Base-by-base conservation (phyloP, 2,888 invertebrate genomes). In the Petrolisthes cinctipes region DNA sequence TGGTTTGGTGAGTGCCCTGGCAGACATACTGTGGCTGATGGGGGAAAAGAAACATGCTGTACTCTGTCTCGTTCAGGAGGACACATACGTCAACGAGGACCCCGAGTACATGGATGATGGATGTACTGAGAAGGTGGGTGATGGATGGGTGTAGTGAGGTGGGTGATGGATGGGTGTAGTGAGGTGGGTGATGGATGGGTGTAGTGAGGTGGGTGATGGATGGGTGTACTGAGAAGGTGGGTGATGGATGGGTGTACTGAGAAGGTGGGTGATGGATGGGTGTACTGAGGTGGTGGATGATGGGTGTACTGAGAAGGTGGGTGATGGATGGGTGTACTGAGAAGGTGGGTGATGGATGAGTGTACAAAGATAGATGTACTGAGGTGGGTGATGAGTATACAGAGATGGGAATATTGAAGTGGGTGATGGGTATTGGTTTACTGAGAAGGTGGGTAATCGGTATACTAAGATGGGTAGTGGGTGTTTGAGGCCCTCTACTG, bases 11-110 rank as follows among this genome's bases (percentile, higher is more conserved):
- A 53, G 68, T 11, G 89, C 89, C 37, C 57, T 89, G n/a, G 84
- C 87, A 54, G 89, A 89, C 68, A 82, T 89, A 68, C 76, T 89
- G 73, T 89, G 89, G 89, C 81, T 85, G 80, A 85, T 82, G 20
- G 89, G 89, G 4, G 89, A 85, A 9, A 66, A 82, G 57, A 82
- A 86, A 71, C 71, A 61, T n/a, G 87, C 89, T 0, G 82, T 87
- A 9, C 79, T 89, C 14, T 89, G 89, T 37, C 85, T 89, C 57
- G 71, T 81, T 5, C 80, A 82, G 37, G 87, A 84, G 5, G 81
- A 71, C 6, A 17, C 51, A 4, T 37, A 76, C 66, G 56, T 83
- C 76, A 75, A 68, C 56, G 85, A 89, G 17, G 53, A 79, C 51
- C 78, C 82, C 0, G 37, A 37, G n/a, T 89, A 85, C 66, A 71